A percentile compares a stretch with the other conserved stretches of the same genome.
These are phyloP conservation scores for Halichoeres trimaculatus DNA, from an alignment of 2,113 vertebrate species.

Conservation along the genomic window DNA sequence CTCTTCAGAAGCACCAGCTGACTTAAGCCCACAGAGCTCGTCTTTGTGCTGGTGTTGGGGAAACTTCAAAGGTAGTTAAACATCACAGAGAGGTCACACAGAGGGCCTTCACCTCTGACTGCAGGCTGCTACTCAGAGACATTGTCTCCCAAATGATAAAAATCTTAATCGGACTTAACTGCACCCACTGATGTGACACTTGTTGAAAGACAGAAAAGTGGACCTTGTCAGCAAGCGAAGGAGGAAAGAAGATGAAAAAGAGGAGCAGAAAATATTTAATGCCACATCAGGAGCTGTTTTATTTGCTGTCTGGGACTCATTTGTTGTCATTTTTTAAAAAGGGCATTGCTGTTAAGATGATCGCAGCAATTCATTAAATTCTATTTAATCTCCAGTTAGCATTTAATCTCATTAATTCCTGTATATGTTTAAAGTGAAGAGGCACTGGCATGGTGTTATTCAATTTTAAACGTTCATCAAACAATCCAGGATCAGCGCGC, in stretches of 20 bases:
- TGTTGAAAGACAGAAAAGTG: constrained; percentile 45
- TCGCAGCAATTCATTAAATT: constrained; percentile 55
- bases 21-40: constrained; percentile 68
- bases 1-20: constrained; percentile 58
- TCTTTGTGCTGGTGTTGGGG: constrained; percentile 72
- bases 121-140: constrained; percentile 40
- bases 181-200: constrained; percentile 39
- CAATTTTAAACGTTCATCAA: constrained; percentile 61
- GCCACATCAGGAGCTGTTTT: not conserved
- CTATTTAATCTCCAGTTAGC: constrained; percentile 46
- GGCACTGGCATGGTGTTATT: constrained; percentile 60
- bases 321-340: constrained; percentile 38
- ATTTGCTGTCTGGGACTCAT: constrained; percentile 14
- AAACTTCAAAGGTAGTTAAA: constrained; percentile 77
- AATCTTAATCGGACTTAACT: constrained; percentile 57
- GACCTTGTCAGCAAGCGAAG: constrained; percentile 15
- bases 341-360: constrained; percentile 39
- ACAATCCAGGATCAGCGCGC: constrained; percentile 43
- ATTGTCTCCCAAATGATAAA: constrained; percentile 47
- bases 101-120: constrained; percentile 62
- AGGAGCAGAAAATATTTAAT: not conserved
- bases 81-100: constrained; percentile 68
- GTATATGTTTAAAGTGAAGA: constrained; percentile 67
- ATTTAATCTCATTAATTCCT: constrained; percentile 64
- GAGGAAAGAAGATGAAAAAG: constrained; percentile 1